Evolutionary conservation across 2,797 vertebrate genomes (phyloP).

Genomic region (Oreortyx pictus): DNA sequence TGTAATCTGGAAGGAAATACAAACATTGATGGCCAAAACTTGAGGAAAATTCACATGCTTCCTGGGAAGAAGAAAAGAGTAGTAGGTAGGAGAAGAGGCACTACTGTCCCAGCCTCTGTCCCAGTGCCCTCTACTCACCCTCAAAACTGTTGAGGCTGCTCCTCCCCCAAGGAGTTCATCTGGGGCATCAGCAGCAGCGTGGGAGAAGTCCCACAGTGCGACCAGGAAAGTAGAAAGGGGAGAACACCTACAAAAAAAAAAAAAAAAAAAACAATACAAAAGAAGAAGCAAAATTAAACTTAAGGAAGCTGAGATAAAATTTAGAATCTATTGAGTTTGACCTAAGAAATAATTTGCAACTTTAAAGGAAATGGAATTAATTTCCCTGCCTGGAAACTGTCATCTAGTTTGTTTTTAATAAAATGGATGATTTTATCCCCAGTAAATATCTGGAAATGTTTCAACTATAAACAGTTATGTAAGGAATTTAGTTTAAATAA

Average conservation of each 20-base stretch:
- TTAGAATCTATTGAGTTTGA: too few relatives aligned
- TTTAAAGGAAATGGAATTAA: background rate
- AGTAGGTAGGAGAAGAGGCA: constrained; percentile 23
- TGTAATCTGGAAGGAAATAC: background rate
- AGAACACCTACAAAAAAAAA: constrained; percentile 52
- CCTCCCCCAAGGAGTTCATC: constrained; percentile 46
- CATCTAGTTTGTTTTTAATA: background rate
- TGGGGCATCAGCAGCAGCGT: constrained; percentile 58
- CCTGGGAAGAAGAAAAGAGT: constrained; percentile 20
- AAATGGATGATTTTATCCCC: background rate
- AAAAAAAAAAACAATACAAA: constrained; percentile 31
- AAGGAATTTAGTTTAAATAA: background rate
- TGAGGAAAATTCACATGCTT: background rate
- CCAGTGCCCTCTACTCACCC: constrained; percentile 72
- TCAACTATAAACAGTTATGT: background rate
- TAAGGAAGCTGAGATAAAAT: background rate
- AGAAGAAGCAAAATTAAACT: constrained; percentile 49
- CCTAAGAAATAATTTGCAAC: background rate
- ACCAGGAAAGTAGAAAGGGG: constrained; percentile 28
- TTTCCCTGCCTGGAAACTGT: background rate
- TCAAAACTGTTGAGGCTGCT: constrained; percentile 42
- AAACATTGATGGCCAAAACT: background rate
- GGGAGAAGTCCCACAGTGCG: constrained; percentile 68
- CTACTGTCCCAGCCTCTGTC: background rate
- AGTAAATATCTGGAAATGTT: background rate